Base-by-base conservation (phyloP, 2,113 vertebrate species). In the Pampusana beccarii region DNA sequence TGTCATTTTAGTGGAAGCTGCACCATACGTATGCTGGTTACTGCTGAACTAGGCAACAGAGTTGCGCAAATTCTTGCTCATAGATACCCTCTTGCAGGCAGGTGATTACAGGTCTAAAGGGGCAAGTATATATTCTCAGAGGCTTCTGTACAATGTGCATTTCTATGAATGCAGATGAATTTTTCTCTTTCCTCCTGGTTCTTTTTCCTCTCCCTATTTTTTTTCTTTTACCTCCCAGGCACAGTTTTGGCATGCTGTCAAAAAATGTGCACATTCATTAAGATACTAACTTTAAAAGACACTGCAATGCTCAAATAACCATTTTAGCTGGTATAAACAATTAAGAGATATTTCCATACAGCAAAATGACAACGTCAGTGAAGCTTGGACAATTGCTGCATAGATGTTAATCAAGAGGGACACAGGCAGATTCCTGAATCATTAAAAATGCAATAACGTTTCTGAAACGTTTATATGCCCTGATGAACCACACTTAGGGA, bases 371-470 rank as follows among this genome's bases (percentile, higher is more conserved):
- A 95, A 58, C 53, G 16, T 82, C 67, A 71, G 80, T 79, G 69
- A 94, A 94, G 79, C 93, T 54, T 86, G 93, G 90, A 90, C 96
- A 93, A 53, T 95, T 93, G 86, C 79, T 73, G 38, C n/a, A 16
- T 38, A 86, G 93, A 94, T 2, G 26, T 90, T 97, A 96, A 97
- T 96, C 61, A 91, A 75, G 86, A 92, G 58, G 80, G 97, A 97
- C 94, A 86, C 24, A 5, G 24, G 36, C 33, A 13, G 88, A 93
- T 89, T 92, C 86, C 53, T 87, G 77, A 91, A 61, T 92, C 95
- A 93, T 89, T 96, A 75, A 86, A 81, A 93, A 92, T 57, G 80
- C 91, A 86, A 3, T 87, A 86, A 91, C 33, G 16, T 77, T 95
- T 89, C 83, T 72, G 86, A 88, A 92, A 85, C 88, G 42, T 73